These are phyloP conservation scores for Gavialis gangeticus DNA, from an alignment of 2,113 vertebrate species.

Conservation along the genomic window DNA sequence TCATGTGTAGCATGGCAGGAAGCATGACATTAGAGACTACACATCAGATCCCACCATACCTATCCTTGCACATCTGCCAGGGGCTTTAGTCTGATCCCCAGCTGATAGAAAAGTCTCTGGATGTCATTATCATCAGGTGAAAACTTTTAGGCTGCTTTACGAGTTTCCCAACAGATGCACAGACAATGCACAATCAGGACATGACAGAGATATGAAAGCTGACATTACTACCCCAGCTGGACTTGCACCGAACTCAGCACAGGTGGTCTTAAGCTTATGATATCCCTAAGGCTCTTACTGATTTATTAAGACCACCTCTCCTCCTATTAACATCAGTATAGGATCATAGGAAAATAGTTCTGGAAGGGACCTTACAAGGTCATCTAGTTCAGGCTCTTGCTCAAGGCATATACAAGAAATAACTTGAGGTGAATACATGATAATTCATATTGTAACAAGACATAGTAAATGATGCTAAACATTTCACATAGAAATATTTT, in stretches of 20 bases:
- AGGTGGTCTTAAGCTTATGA: background rate
- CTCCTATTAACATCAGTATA: background rate
- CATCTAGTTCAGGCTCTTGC: no score
- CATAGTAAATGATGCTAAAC: fast-evolving
- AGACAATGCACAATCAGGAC: background rate
- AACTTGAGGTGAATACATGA: background rate
- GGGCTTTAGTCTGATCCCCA: no score
- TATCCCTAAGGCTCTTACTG: fast-evolving
- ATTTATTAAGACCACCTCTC: fast-evolving
- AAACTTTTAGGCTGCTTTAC: background rate
- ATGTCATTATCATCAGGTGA: no score
- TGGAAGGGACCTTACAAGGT: no score
- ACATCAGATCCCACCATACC: no score
- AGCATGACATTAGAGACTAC: no score
- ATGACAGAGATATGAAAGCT: background rate
- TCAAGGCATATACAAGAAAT: background rate
- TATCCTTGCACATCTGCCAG: no score
- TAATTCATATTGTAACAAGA: background rate
- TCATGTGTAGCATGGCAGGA: no score
- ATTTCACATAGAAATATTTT: fast-evolving
- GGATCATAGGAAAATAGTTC: no score
- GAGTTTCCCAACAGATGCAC: fast-evolving
- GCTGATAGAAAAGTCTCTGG: no score
- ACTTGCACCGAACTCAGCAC: no score
- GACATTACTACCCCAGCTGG: no score